Conservation (phyloP, 2,113 vertebrate species). For the Planiliza haematocheilus region DNA sequence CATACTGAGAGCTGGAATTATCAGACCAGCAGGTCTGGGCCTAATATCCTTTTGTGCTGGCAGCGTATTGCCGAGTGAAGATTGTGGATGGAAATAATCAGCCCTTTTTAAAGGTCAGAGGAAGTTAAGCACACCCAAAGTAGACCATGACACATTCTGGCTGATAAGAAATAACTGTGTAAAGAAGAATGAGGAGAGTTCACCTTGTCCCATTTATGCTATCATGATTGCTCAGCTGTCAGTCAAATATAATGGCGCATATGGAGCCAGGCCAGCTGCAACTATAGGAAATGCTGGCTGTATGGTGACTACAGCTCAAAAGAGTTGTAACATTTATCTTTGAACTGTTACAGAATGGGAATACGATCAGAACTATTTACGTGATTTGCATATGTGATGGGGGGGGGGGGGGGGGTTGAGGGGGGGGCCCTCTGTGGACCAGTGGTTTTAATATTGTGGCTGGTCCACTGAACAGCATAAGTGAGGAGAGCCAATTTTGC, state of each 20-base stretch:
- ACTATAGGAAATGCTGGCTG: constrained; percentile 19
- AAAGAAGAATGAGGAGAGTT: constrained; percentile 69
- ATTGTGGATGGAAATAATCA: constrained; percentile 81
- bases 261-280: constrained; percentile 33
- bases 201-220: constrained; percentile 79
- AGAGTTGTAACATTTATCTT: background rate
- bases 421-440: no score
- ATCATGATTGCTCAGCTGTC: constrained; percentile 80
- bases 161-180: constrained; percentile 79
- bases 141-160: constrained; percentile 70
- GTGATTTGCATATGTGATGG: background rate
- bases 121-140: constrained; percentile 80
- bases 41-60: constrained; percentile 79
- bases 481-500: no score
- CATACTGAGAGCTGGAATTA: constrained; percentile 64
- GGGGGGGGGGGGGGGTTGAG: no score
- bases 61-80: constrained; percentile 72
- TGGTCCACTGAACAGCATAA: no score
- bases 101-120: constrained; percentile 76
- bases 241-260: constrained; percentile 78
- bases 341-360: background rate
- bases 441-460: no score
- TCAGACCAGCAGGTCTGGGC: constrained; percentile 71
- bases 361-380: background rate
- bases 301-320: background rate